Conservation (phyloP, 2,888 invertebrate genomes). For the Zhuqinia jingwanae region DNA sequence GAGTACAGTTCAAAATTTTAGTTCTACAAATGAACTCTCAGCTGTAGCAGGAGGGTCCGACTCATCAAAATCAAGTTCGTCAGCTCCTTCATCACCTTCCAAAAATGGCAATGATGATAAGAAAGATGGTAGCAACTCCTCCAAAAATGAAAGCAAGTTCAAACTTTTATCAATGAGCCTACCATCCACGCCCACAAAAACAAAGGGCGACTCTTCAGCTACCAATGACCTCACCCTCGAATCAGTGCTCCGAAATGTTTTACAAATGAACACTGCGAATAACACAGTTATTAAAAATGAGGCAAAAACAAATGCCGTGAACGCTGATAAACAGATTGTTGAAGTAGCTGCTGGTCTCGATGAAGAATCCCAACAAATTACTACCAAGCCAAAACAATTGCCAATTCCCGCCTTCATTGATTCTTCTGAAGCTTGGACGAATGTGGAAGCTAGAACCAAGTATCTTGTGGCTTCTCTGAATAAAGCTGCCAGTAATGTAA, state of each 20-base stretch:
- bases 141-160: conserved; percentile 7
- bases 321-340: conserved; percentile 36
- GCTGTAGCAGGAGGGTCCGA: not conserved
- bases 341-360: conserved; percentile 24
- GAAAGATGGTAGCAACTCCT: not conserved
- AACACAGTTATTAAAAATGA: conserved; percentile 52
- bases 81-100: conserved; percentile 48
- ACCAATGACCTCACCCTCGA: not conserved
- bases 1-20: conserved; percentile 68
- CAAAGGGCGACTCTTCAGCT: not conserved
- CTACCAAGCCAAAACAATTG: conserved; percentile 12
- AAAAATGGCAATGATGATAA: conserved; percentile 33
- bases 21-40: conserved; percentile 5
- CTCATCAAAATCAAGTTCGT: conserved; percentile 5
- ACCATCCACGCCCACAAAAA: conserved; percentile 49
- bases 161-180: conserved; percentile 39
- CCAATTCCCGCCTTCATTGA: conserved; percentile 53
- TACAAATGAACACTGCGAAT: conserved; percentile 66
- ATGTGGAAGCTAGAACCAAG: conserved; percentile 85
- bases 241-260: conserved; percentile 64
- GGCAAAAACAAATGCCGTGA: not conserved
- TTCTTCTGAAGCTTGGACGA: conserved; percentile 71
- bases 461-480: conserved; percentile 86
- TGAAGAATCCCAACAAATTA: not conserved
- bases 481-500: conserved; percentile 81